Evolutionary conservation across 2,113 vertebrate genomes (phyloP).

Genomic region (Corapipo altera): DNA sequence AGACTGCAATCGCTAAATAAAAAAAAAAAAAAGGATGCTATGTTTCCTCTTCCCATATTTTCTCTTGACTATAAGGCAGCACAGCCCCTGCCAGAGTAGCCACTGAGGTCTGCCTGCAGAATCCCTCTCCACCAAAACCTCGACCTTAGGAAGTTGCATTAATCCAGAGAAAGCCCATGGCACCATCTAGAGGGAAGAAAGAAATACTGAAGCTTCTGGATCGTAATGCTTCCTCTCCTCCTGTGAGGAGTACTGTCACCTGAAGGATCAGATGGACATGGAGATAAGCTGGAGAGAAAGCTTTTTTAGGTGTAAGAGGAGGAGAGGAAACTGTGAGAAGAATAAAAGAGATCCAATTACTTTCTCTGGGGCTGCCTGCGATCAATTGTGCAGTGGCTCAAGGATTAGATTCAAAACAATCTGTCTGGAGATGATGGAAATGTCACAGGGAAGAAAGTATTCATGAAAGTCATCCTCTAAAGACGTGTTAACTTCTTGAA

Average conservation of each 20-base stretch:
- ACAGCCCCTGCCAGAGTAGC: background rate
- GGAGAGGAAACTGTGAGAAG: background rate
- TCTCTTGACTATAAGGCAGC: background rate
- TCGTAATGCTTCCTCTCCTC: background rate
- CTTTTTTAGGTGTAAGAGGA: background rate
- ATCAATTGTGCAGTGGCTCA: background rate
- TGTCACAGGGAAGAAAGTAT: background rate
- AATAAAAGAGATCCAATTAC: background rate
- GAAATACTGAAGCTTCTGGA: background rate
- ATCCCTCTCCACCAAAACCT: background rate
- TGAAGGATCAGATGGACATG: background rate
- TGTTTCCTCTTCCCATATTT: background rate
- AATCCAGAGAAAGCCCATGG: background rate
- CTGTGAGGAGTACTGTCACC: background rate
- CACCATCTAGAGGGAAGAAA: conserved; percentile 54
- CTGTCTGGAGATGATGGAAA: conserved; percentile 13
- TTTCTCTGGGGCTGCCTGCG: background rate
- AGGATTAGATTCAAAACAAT: conserved; percentile 29
- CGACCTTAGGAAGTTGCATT: background rate
- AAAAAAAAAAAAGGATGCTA: too few species aligned
- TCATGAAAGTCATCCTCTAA: background rate
- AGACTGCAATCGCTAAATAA: background rate
- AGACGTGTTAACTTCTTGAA: background rate
- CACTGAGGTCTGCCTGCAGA: background rate
- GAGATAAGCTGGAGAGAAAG: background rate